Evolutionary conservation across 2,797 vertebrate species (phyloP).

Genomic region (Poecilia picta): DNA sequence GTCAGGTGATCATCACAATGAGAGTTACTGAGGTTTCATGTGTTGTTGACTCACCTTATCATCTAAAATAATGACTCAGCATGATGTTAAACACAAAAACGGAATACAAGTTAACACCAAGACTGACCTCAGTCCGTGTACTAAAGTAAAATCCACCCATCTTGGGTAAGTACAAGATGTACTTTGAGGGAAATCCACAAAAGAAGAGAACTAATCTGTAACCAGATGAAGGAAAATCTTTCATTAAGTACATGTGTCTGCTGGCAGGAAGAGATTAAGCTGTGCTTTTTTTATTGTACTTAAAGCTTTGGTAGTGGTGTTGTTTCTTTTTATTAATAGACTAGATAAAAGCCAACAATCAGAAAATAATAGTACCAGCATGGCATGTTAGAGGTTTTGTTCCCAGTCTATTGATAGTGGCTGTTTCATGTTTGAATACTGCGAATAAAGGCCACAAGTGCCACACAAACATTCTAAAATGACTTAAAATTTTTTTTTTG

Average conservation of each 20-base stretch:
- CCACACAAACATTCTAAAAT: not conserved
- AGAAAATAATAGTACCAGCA: not conserved
- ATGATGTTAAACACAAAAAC: not conserved
- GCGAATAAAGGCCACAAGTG: not conserved
- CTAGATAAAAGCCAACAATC: not conserved
- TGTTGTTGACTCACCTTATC: conserved; percentile 1
- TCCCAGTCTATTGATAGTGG: not conserved
- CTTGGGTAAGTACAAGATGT: no score
- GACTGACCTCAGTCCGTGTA: not conserved
- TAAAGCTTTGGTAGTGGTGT: not conserved
- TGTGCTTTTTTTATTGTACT: not conserved
- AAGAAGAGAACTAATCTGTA: not conserved
- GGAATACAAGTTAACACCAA: not conserved
- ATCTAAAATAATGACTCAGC: not conserved
- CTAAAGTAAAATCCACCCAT: not conserved
- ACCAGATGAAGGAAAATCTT: not conserved
- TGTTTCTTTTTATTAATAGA: not conserved
- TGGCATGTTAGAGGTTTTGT: not conserved
- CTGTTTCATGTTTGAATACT: not conserved
- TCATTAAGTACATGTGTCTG: not conserved
- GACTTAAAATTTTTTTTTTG: not conserved
- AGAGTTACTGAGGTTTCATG: not conserved
- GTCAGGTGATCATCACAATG: not conserved
- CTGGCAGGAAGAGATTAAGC: not conserved
- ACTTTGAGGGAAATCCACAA: not conserved